Evolutionary conservation across 30 jellyfish, hydroid and myxozoan species (phyloP).

Genomic region (Chironex yamaguchii): DNA sequence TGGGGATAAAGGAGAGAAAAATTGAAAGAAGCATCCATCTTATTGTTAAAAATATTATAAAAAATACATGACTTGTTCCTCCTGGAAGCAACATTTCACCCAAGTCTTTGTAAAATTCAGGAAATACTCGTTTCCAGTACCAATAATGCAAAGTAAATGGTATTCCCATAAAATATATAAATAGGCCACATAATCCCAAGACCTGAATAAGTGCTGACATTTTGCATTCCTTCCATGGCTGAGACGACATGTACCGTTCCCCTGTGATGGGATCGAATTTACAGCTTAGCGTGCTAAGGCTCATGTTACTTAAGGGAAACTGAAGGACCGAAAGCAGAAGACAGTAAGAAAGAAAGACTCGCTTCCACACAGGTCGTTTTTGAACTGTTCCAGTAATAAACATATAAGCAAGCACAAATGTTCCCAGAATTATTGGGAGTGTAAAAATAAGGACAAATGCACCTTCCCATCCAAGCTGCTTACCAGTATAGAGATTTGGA

Average conservation of each 20-base stretch:
- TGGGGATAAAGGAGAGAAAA: slow-evolving; percentile 85
- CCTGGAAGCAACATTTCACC: slow-evolving; percentile 93
- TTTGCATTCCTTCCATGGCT: slow-evolving; percentile 96
- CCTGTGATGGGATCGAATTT: slow-evolving; percentile 84
- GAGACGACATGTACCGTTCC: slow-evolving; percentile 87
- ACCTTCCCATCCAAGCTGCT: slow-evolving; percentile 99
- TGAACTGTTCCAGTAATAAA: slow-evolving; percentile 94
- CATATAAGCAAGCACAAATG: slow-evolving; percentile 70
- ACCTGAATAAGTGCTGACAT: slow-evolving; percentile 83
- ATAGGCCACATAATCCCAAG: slow-evolving; percentile 87
- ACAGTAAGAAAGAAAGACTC: slow-evolving; percentile 91
- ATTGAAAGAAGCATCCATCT: slow-evolving; percentile 94
- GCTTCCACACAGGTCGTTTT: slow-evolving; percentile 93
- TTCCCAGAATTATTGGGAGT: slow-evolving; percentile 89
- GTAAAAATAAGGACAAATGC: slow-evolving; percentile 85
- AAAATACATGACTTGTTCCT: slow-evolving; percentile 79
- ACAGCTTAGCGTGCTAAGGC: slow-evolving; percentile 95
- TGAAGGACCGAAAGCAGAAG: slow-evolving; percentile 88
- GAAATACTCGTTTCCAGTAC: slow-evolving; percentile 89
- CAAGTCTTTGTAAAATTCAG: slow-evolving; percentile 72
- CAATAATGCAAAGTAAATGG: slow-evolving; percentile 93
- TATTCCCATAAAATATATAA: slow-evolving; percentile 90
- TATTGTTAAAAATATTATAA: slow-evolving; percentile 77
- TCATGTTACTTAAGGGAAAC: slow-evolving; percentile 96
- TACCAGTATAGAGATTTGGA: slow-evolving; percentile 89